Base-by-base conservation (phyloP, 2,888 invertebrate genomes). In the Latrodectus elegans region DNA sequence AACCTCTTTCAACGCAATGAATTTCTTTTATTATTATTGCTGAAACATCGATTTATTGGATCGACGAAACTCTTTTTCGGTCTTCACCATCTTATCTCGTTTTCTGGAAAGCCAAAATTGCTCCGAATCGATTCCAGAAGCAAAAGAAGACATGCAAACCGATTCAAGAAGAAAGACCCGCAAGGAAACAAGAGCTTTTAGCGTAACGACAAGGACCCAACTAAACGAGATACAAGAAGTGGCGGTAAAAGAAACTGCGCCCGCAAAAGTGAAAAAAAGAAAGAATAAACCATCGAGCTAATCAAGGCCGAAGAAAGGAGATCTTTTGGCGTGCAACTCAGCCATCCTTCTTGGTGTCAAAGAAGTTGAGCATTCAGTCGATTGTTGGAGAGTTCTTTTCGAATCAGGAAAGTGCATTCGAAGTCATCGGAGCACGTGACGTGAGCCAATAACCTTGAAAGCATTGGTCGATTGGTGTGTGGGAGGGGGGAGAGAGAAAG, bases 361-460 rank as follows among this genome's bases (percentile, higher is more conserved):
- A 77, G 76, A 86, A 87, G 81, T 73, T 87, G 77, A 72, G 67
- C 86, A 86, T 86, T 86, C 80, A 72, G 75, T 73, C 81, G 86
- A 87, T 87, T 87, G 86, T 81, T 15, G 17, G 70, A 76, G 72
- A 74, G 81, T 73, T 78, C 65, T 76, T 77, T 77, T 67, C 73
- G 77, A 72, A 80, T 77, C 81, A 87, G 71, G 72, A 77, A 87
- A 87, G 76, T 81, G 73, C 86, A 87, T 87, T 87, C 86, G 71
- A 73, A 86, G 81, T 73, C 81, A 72, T 64, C 67, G 17, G 51
- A 70, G 75, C 74, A 83, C 83, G 83, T 88, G 83, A 78, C 83
- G 64, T 55, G 55, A 79, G 79, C 75, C 83, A 88, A 83, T 83
- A 88, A 75, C 83, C 83, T 79, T 83, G 88, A 83, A 75, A 83